Evolutionary conservation across 92 coral and sea anemone species (phyloP).

Genomic region (Umimayanthus chanpuru): DNA sequence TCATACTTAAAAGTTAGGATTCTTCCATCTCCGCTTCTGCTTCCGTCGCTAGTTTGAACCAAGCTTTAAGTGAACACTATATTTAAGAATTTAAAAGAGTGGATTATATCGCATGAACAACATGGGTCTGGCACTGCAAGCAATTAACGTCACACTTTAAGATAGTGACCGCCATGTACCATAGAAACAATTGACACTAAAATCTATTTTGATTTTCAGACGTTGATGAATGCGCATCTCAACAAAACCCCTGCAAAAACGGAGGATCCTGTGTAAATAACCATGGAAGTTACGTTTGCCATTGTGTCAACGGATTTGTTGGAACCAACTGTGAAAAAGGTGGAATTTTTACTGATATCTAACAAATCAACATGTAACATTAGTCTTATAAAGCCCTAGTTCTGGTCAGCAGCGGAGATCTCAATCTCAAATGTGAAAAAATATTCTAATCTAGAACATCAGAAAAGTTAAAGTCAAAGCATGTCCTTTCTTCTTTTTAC

Average conservation of each 20-base stretch:
- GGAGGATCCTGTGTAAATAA: slow-evolving; percentile 40
- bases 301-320: slow-evolving; percentile 26
- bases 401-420: no score
- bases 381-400: neutral
- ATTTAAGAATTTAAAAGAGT: no score
- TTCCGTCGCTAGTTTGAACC: no score
- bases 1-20: no score
- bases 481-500: no score
- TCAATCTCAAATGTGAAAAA: no score
- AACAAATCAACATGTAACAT: neutral
- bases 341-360: neutral
- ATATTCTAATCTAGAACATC: no score
- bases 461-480: no score
- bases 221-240: slow-evolving; percentile 16
- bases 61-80: no score
- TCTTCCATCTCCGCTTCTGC: no score
- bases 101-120: neutral
- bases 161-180: neutral
- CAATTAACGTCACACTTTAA: neutral
- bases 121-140: neutral
- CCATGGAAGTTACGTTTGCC: slow-evolving; percentile 28
- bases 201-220: neutral
- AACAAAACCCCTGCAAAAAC: neutral
- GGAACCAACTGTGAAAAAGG: slow-evolving; percentile 44
- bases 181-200: neutral